Conservation (phyloP, 1,140 invertebrate species). For the Saccostrea cuccullata region DNA sequence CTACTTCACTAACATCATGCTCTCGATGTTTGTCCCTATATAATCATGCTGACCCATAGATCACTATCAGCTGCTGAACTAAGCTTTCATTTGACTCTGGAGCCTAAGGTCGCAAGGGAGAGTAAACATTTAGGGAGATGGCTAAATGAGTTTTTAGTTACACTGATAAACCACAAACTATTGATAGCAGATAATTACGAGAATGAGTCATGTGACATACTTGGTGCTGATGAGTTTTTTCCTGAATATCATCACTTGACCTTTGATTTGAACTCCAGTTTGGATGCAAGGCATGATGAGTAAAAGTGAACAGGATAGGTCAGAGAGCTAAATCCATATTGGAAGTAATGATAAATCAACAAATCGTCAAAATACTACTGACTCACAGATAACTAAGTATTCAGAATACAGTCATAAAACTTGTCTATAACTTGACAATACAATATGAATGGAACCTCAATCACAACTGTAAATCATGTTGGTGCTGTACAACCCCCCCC, state of each 20-base stretch:
- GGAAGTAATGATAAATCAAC: no score
- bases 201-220: slow-evolving; percentile 32
- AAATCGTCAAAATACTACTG: no score
- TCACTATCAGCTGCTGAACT: background rate
- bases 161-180: slow-evolving; percentile 23
- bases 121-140: slow-evolving; percentile 15
- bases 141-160: slow-evolving; percentile 31
- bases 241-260: background rate
- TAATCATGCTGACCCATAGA: background rate
- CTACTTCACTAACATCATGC: background rate
- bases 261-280: background rate
- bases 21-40: background rate
- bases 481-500: no score
- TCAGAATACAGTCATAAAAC: no score
- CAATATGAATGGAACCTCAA: no score
- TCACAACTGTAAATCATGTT: no score
- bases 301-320: background rate
- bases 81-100: background rate
- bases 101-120: background rate
- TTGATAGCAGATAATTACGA: slow-evolving; percentile 15
- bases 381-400: no score
- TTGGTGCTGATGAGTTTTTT: slow-evolving; percentile 13
- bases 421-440: no score
- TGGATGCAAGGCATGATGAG: background rate
- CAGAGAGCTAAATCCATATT: background rate